Conservation (phyloP, 64 coral and sea anemone genomes). For the Platygyra sinensis region DNA sequence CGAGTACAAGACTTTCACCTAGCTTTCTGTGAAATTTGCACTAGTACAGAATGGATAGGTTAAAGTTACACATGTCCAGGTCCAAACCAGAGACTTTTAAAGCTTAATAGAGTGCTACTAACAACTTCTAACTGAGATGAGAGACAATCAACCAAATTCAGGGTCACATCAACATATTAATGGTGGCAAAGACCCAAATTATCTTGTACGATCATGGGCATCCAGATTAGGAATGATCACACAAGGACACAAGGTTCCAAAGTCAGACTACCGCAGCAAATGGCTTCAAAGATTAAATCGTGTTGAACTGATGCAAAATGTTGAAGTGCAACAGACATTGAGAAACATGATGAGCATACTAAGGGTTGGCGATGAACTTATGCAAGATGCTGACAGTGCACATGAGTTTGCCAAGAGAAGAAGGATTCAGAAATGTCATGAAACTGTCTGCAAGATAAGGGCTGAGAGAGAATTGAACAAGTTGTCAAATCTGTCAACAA, state of each 20-base stretch:
- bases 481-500: background rate
- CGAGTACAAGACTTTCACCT: too few species aligned
- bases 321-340: conserved; percentile 33
- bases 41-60: too few species aligned
- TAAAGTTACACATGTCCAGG: too few species aligned
- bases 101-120: too few species aligned
- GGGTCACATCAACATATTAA: background rate
- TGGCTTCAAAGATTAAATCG: conserved; percentile 26
- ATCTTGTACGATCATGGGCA: conserved; percentile 36
- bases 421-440: background rate
- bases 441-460: background rate
- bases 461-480: background rate
- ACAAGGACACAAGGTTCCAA: conserved; percentile 20
- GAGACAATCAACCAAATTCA: background rate
- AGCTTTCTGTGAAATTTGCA: too few species aligned
- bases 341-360: conserved; percentile 16
- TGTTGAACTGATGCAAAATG: conserved; percentile 20
- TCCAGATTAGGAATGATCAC: conserved; percentile 19
- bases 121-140: background rate
- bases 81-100: too few species aligned
- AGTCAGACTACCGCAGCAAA: conserved; percentile 23
- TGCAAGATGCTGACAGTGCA: conserved; percentile 22
- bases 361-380: background rate
- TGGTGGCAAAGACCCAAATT: conserved; percentile 34
- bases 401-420: conserved; percentile 27